Conservation (phyloP, 1,140 invertebrate genomes). For the Medauroidea extradentata region DNA sequence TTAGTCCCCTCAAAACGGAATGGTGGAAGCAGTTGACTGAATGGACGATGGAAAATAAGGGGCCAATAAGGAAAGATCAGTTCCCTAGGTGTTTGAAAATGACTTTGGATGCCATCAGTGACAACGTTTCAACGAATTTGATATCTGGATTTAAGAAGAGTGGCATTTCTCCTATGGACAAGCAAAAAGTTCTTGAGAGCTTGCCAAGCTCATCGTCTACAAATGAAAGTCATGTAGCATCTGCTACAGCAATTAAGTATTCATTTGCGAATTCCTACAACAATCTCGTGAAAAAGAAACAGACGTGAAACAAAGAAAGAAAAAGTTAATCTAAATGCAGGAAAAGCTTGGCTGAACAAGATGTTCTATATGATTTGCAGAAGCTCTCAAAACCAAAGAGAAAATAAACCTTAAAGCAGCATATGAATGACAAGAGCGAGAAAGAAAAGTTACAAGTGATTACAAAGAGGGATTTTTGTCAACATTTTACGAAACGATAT, state of each 20-base stretch:
- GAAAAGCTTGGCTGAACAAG: slow-evolving; percentile 6
- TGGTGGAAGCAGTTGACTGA: too few species aligned
- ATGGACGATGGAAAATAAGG: too few species aligned
- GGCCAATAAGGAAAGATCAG: too few species aligned
- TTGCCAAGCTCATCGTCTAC: slow-evolving; percentile 3
- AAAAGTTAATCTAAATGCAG: slow-evolving; percentile 5
- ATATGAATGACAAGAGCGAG: neutral
- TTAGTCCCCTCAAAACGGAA: too few species aligned
- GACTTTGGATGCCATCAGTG: too few species aligned
- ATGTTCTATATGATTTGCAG: slow-evolving; percentile 1
- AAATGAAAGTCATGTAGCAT: neutral
- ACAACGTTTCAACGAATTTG: neutral
- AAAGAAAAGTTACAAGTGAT: neutral
- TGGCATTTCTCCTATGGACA: slow-evolving; percentile 9
- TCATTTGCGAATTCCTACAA: slow-evolving; percentile 8
- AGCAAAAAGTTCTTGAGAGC: slow-evolving; percentile 6
- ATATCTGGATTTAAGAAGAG: slow-evolving; percentile 11
- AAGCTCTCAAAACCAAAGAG: neutral
- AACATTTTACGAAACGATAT: neutral
- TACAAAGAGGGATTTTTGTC: neutral
- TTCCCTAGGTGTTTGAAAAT: too few species aligned
- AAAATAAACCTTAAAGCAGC: neutral
- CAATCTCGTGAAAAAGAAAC: slow-evolving; percentile 6
- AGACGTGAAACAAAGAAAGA: neutral
- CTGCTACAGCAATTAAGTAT: neutral